Base-by-base conservation (phyloP, 2,888 invertebrate genomes). In the Patella caerulea region DNA sequence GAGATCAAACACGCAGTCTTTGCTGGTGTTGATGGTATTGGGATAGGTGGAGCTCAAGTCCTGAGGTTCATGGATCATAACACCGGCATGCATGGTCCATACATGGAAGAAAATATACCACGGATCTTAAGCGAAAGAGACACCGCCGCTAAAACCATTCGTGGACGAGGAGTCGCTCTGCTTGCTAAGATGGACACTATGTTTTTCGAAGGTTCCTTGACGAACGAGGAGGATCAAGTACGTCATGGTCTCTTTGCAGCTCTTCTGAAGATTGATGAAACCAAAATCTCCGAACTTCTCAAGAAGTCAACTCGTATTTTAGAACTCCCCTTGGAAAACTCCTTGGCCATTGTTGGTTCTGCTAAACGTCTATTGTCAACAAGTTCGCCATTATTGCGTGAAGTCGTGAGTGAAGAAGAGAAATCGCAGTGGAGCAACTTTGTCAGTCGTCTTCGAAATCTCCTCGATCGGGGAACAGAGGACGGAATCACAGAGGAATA, bases 21-120 rank as follows among this genome's bases (percentile, higher is more conserved):
- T 56, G 84, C 85, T 29, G 85, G 85, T 1, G 84, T 85, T 2
- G 85, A 86, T 72, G 85, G 85, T 12, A 85, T 86, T 12, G 84
- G 85, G 0, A 86, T 86, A 17, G 85, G 85, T 2, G 85, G 85
- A 5, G 85, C 85, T 14, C 85, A 86, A 70, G 84, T 86, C 1
- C 79, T 86, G 65, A 75, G 85, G 11, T 86, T 81, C 76, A 85
- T 85, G 86, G 86, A 85, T 79, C 75, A 79, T 17, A 79, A 83
- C 45, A 84, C 83, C 0, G 85, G 86, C 24, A 86, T 86, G 86
- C 86, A 86, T 72, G 86, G 86, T 1, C 86, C 85, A 5, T 86
- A 86, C 80, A 86, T 80, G 72, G 86, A 86, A 65, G 86, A 86
- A 77, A 86, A 86, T 78, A 86, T 86, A 53, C 83, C 86, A 11